These are phyloP conservation scores for Xiphias gladius DNA, from an alignment of 2,113 vertebrate species.

Conservation along the genomic window DNA sequence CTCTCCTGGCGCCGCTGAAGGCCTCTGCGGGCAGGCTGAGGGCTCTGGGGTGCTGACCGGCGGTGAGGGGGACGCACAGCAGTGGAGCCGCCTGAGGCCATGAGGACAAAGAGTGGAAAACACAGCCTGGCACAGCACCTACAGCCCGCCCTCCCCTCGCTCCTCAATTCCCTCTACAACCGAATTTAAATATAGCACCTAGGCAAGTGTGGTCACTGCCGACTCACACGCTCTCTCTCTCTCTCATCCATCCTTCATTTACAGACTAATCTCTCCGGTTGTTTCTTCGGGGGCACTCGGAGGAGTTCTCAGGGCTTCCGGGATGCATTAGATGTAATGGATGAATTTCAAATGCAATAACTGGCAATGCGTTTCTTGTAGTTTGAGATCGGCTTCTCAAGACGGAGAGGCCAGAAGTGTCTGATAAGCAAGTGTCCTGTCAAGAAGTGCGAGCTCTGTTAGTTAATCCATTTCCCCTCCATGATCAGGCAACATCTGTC, in stretches of 20 bases:
- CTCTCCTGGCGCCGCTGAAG: conserved; percentile 67
- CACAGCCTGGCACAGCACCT: not conserved
- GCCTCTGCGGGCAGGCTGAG: conserved; percentile 53
- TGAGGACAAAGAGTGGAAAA: conserved; percentile 41
- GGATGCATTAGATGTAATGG: conserved; percentile 42
- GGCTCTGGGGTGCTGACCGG: conserved; percentile 41
- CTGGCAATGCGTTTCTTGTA: not conserved
- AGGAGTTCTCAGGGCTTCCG: not conserved
- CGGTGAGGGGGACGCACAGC: conserved; percentile 61
- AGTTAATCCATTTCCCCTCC: not conserved
- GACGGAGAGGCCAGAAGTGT: no score
- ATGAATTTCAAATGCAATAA: not conserved
- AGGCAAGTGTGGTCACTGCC: conserved; percentile 11
- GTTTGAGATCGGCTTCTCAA: not conserved
- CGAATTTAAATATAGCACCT: conserved; percentile 51
- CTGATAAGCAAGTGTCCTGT: no score
- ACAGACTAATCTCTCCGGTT: not conserved
- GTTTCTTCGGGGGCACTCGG: not conserved
- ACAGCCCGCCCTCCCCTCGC: not conserved
- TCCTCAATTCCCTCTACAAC: conserved; percentile 21
- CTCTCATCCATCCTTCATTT: not conserved
- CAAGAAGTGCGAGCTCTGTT: no score
- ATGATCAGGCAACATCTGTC: not conserved
- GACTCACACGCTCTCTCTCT: conserved; percentile 36
- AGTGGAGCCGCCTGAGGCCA: conserved; percentile 64